Conservation (phyloP, 1,140 invertebrate genomes). For the Brachionus rotundiformis region DNA sequence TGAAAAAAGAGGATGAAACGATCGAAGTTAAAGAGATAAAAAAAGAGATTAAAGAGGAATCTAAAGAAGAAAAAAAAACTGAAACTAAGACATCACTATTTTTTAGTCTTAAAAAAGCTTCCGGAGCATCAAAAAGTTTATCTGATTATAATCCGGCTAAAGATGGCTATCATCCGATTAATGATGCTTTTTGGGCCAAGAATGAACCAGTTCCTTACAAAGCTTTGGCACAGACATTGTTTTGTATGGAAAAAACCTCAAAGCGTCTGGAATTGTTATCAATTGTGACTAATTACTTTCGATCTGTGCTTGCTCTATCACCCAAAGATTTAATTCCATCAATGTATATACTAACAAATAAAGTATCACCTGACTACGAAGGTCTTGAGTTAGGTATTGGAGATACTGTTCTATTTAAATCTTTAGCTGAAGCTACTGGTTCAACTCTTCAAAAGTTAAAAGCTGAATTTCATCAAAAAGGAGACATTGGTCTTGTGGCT, state of each 20-base stretch:
- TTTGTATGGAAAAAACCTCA: slow-evolving; percentile 52
- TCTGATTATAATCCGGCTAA: slow-evolving; percentile 68
- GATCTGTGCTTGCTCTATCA: slow-evolving; percentile 83
- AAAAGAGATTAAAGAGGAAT: not conserved
- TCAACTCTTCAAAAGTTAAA: slow-evolving; percentile 71
- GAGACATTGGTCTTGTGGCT: slow-evolving; percentile 89
- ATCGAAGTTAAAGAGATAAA: not conserved
- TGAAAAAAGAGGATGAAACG: not conserved
- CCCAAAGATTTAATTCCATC: slow-evolving; percentile 84
- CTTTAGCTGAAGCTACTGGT: slow-evolving; percentile 88
- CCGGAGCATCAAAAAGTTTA: not conserved
- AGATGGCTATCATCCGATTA: slow-evolving; percentile 81
- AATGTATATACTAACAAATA: slow-evolving; percentile 92
- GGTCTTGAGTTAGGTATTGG: slow-evolving; percentile 84
- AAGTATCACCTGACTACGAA: slow-evolving; percentile 89
- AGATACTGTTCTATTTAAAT: slow-evolving; percentile 85
- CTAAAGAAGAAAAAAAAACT: slow-evolving; percentile 26
- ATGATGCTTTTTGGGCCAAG: slow-evolving; percentile 71
- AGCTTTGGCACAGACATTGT: slow-evolving; percentile 46
- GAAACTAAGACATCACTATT: slow-evolving; percentile 31
- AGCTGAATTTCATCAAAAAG: slow-evolving; percentile 74
- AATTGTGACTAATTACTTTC: slow-evolving; percentile 87
- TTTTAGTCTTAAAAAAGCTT: slow-evolving; percentile 33
- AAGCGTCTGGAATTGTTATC: slow-evolving; percentile 85
- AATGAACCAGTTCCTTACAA: slow-evolving; percentile 40